Evolutionary conservation across 2,888 invertebrate species (phyloP).

Genomic region (Blastobasis lacticolella): DNA sequence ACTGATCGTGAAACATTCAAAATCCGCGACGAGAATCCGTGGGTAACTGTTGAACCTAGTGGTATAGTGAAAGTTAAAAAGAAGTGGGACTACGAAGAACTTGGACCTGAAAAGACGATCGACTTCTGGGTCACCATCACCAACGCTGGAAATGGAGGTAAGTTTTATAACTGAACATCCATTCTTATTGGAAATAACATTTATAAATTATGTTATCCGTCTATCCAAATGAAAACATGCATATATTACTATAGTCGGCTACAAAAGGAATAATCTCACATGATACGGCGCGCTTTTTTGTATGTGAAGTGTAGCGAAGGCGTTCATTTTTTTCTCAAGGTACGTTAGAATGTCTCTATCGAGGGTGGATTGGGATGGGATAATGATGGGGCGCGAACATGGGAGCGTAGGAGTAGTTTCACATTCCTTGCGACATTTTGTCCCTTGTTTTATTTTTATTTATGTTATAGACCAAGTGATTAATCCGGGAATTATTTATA

Average conservation of each 20-base stretch:
- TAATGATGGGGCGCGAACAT: slow-evolving; percentile 39
- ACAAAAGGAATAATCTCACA: too few relatives aligned
- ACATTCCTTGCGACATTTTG: too few relatives aligned
- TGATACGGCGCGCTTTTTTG: too few relatives aligned
- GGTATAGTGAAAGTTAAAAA: slow-evolving; percentile 94
- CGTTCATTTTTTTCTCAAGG: too few relatives aligned
- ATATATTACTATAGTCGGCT: too few relatives aligned
- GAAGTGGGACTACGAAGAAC: slow-evolving; percentile 97
- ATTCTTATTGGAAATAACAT: not conserved
- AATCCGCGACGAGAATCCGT: slow-evolving; percentile 93
- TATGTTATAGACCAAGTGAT: too few relatives aligned
- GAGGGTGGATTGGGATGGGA: slow-evolving; percentile 39
- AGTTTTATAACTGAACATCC: slow-evolving; percentile 39
- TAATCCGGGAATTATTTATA: too few relatives aligned
- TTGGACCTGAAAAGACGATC: slow-evolving; percentile 95
- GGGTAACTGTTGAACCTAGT: slow-evolving; percentile 94
- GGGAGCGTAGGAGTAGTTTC: slow-evolving; percentile 15
- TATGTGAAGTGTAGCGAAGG: too few relatives aligned
- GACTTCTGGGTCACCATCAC: slow-evolving; percentile 97
- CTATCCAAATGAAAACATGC: not conserved
- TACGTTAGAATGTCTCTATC: slow-evolving; percentile 42
- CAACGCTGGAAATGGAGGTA: slow-evolving; percentile 90
- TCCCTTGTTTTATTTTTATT: too few relatives aligned
- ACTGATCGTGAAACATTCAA: slow-evolving; percentile 94
- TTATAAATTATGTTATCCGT: not conserved